These are phyloP conservation scores for Champsocephalus gunnari DNA, from an alignment of 2,797 vertebrate species.

Conservation along the genomic window DNA sequence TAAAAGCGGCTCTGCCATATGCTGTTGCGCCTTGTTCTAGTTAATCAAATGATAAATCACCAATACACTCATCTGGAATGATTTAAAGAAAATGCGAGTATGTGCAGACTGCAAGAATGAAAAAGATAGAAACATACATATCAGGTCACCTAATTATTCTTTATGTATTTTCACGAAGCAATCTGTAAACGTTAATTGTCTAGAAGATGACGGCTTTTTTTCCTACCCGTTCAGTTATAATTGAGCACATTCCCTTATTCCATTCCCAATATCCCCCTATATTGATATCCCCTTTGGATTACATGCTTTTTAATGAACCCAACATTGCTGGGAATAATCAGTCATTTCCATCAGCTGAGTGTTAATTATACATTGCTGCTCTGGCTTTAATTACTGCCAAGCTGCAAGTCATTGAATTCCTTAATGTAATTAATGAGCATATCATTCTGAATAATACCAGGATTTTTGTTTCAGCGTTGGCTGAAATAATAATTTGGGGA, in stretches of 20 bases:
- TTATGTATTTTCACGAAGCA: background rate
- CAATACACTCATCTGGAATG: constrained; percentile 48
- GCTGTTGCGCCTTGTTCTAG: constrained; percentile 73
- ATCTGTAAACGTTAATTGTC: constrained; percentile 37
- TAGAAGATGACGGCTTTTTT: constrained; percentile 40
- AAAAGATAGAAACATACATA: background rate
- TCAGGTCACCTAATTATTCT: constrained; percentile 14
- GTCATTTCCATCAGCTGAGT: constrained; percentile 66
- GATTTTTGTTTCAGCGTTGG: constrained; percentile 33
- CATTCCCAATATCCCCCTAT: constrained; percentile 52
- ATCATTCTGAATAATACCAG: constrained; percentile 38
- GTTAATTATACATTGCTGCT: constrained; percentile 71
- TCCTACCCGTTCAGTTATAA: constrained; percentile 39
- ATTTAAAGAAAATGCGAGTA: constrained; percentile 30
- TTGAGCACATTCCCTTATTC: constrained; percentile 42
- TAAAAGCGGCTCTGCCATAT: constrained; percentile 74
- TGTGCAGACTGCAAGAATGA: background rate
- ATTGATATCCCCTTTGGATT: constrained; percentile 68
- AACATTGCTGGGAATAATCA: constrained; percentile 66
- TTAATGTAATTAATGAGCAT: constrained; percentile 67
- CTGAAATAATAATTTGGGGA: background rate
- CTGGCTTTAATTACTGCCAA: constrained; percentile 69
- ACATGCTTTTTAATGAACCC: constrained; percentile 74
- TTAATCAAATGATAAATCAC: constrained; percentile 73
- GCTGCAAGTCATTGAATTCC: constrained; percentile 48